Percentiles rank a stretch among this genome's conserved stretches.
These are phyloP conservation scores for Sisor rabdophorus DNA, from an alignment of 2,113 vertebrate genomes.

Conservation along the genomic window DNA sequence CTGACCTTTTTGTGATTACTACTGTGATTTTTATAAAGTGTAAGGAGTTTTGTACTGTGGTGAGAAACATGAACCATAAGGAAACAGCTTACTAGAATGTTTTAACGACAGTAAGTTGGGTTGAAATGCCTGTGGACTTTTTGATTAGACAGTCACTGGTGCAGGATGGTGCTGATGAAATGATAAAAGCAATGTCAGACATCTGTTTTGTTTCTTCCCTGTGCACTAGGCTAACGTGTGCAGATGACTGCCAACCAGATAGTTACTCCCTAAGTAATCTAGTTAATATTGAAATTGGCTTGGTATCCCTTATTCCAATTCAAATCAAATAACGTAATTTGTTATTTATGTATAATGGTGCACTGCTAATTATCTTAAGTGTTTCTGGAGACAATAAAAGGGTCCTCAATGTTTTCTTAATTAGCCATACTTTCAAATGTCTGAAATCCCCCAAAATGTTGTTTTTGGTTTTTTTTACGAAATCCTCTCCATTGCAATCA, in stretches of 20 bases:
- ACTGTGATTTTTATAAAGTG: not conserved
- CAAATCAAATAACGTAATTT: constrained; percentile 10
- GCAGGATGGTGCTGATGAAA: not conserved
- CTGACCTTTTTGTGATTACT: not conserved
- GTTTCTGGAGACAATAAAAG: too few species aligned
- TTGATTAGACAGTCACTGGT: not conserved
- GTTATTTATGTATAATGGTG: too few species aligned
- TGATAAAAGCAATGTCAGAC: not conserved
- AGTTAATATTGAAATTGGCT: constrained; percentile 9
- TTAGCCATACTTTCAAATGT: too few species aligned
- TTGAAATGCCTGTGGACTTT: not conserved
- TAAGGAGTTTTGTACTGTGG: not conserved
- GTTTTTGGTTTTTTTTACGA: too few species aligned
- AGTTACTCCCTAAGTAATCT: not conserved
- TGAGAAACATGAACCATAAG: not conserved
- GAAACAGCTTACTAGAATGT: constrained; percentile 3
- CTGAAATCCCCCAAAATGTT: too few species aligned
- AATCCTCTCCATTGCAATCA: too few species aligned
- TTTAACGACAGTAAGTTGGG: not conserved
- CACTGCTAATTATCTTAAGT: too few species aligned
- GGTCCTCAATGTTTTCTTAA: too few species aligned
- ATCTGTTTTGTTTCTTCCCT: not conserved
- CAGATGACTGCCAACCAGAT: not conserved
- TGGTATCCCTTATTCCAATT: constrained; percentile 4
- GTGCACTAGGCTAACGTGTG: constrained; percentile 9